Base-by-base conservation (phyloP, 2,113 vertebrate species). In the Onychostoma macrolepis region DNA sequence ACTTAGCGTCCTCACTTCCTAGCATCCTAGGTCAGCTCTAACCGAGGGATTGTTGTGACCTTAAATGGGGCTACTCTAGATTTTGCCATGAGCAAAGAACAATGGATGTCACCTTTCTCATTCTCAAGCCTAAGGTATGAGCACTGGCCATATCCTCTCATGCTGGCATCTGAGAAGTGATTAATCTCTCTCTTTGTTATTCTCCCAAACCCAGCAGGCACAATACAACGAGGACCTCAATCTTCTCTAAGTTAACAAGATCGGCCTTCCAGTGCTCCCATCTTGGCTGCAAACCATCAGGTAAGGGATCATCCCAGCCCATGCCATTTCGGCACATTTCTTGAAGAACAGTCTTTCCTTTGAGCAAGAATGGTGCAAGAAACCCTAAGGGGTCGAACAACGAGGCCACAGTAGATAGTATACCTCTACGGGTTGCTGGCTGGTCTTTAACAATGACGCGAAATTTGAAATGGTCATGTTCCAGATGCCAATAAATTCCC, bases 111-210 rank as follows among this genome's bases (percentile, higher is more conserved):
- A n/a, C 38, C n/a, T 15, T 56, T 38, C 24, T 28, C 10, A 21
- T 75, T 36, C 56, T 58, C 43, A n/a, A 61, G 13, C 36, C 15
- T 21, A 48, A 33, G 28, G 24, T 67, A 65, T 13, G 56, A 53
- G 21, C 65, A 43, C 38, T 71, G 43, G 41, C 69, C n/a, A 78
- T 50, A 58, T 43, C 84, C 10, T 33, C 41, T 86, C 24, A 36
- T 67, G 48, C 30, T 53, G 33, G 50, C 26, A 43, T 85, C 30
- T 11, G 19, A 26, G 15, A 75, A 50, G 24, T 26, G 12, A 56
- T 56, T 36, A 56, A 85, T 61, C 38, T 85, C 48, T 85, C 48
- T 76, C 58, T 85, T 38, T 75, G 21, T 43, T 3, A 75, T 24
- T 24, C 6, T 36, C 69, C 71, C 36, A 24, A 75, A 41, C 6